These are phyloP conservation scores for Phacellophora camtschatica DNA, from an alignment of 30 jellyfish, hydroid and myxozoan species.

Conservation along the genomic window DNA sequence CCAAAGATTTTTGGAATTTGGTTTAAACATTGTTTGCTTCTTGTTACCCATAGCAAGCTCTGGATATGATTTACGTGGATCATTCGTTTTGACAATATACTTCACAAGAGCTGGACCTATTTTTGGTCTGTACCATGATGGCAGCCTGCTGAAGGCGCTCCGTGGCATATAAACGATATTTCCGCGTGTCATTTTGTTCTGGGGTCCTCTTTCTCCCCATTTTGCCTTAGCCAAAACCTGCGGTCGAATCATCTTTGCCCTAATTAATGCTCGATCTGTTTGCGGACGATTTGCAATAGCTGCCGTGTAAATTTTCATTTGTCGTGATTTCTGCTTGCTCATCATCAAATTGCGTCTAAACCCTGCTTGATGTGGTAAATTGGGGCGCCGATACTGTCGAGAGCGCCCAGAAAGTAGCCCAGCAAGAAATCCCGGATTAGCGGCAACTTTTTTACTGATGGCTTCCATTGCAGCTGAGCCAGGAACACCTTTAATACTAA, in stretches of 20 bases:
- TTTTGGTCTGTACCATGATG: conserved; percentile 75
- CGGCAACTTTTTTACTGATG: conserved; percentile 38
- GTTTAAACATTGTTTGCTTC: conserved; percentile 29
- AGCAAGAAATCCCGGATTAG: conserved; percentile 52
- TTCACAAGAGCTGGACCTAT: conserved; percentile 69
- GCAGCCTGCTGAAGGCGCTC: conserved; percentile 54
- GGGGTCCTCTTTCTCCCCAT: background rate
- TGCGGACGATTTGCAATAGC: conserved; percentile 69
- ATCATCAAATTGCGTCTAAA: background rate
- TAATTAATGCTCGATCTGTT: conserved; percentile 88
- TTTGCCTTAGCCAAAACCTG: background rate
- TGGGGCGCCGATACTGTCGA: background rate
- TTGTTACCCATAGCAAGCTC: conserved; percentile 29
- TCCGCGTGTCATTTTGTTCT: conserved; percentile 12
- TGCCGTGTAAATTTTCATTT: background rate
- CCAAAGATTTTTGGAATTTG: conserved; percentile 47
- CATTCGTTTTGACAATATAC: conserved; percentile 35
- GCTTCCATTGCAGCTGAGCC: conserved; percentile 55
- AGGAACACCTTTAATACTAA: conserved; percentile 56
- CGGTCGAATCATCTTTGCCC: conserved; percentile 77
- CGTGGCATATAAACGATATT: conserved; percentile 45
- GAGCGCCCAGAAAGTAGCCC: conserved; percentile 47
- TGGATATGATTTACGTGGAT: background rate
- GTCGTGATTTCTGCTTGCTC: background rate
- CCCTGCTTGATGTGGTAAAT: background rate